phyloP scores from a whole-genome alignment of 1,140 invertebrate species.

The Neotoxoptera formosana region DNA sequence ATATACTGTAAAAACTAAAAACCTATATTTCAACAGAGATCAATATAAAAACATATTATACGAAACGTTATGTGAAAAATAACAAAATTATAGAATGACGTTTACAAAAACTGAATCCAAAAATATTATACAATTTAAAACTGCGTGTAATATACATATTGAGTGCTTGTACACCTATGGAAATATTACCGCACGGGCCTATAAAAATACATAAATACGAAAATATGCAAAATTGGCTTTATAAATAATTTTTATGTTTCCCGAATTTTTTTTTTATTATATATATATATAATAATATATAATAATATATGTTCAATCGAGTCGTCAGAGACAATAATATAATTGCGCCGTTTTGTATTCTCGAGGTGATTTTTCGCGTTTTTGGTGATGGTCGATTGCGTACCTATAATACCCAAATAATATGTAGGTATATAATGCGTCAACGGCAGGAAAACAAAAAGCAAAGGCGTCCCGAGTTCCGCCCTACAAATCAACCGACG shows the following conservation, averaged over 20 bases:
- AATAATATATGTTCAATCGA: too few relatives aligned
- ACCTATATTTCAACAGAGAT: background rate
- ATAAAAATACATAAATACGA: background rate
- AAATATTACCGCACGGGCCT: background rate
- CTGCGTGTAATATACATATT: background rate
- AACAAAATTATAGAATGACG: background rate
- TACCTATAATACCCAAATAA: background rate
- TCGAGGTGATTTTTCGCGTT: background rate
- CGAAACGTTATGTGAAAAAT: background rate
- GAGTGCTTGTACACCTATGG: background rate
- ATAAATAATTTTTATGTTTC: too few relatives aligned
- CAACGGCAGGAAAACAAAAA: background rate
- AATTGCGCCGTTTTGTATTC: background rate
- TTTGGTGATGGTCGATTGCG: background rate
- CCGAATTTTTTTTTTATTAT: too few relatives aligned
- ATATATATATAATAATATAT: too few relatives aligned
- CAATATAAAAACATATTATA: background rate
- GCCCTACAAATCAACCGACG: conserved; percentile 35
- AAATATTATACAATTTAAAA: background rate
- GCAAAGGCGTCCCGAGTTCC: conserved; percentile 38
- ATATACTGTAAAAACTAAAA: background rate
- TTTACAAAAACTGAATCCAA: background rate
- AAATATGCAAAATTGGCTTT: background rate
- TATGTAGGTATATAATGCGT: background rate
- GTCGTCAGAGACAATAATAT: background rate